Evolutionary conservation across 2,113 vertebrate genomes (phyloP), one percentile per base, ranked within the genome.

Genomic region (Coreoperca whiteheadi): DNA sequence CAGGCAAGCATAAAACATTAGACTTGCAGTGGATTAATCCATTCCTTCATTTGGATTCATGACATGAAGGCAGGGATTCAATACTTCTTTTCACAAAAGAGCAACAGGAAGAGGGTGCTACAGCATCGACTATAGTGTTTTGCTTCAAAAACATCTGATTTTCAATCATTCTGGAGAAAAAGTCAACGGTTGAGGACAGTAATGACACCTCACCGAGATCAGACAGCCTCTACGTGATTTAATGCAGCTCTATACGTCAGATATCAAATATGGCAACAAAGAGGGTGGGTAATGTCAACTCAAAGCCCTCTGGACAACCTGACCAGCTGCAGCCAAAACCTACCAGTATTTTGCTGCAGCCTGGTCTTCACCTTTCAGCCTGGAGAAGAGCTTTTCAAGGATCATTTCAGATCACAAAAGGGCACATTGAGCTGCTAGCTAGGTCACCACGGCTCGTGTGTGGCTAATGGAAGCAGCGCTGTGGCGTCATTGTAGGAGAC

Each of bases 401-500:
- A 71, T 37, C 23, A 14, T 65, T 65, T 77, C 39, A 14, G 23
- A 16, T 66, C 51, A 70, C 1, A 14, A 53, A 73, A 66, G 54
- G 57, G 9, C 25, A 64, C 18, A 74, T 30, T 2, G 32, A 61
- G 73, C 43, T 46, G 15, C 34, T 4, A 7, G 30, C 66, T 14
- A 46, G n/a, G 76, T 39, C 57, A 18, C 18, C 14, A 3, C 32
- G 0, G 23, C 57, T 60, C 21, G 3, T 37, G 28, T 9, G 61
- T 54, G 51, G 9, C 25, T n/a, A 56, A 73, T 14, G 32, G 66
- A 54, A 75, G 80, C 39, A 56, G 48, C 50, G 15, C 59, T 2
- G 66, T 25, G 56, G 57, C 41, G 14, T 74, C 61, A 60, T 23
- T 25, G 43, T 11, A 46, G 57, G 72, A 61, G 66, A 72, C 84